A percentile compares a stretch with the other conserved stretches of the same genome.
Evolutionary conservation across 2,113 vertebrate species (phyloP).

Genomic region (Oreocharis arfaki): DNA sequence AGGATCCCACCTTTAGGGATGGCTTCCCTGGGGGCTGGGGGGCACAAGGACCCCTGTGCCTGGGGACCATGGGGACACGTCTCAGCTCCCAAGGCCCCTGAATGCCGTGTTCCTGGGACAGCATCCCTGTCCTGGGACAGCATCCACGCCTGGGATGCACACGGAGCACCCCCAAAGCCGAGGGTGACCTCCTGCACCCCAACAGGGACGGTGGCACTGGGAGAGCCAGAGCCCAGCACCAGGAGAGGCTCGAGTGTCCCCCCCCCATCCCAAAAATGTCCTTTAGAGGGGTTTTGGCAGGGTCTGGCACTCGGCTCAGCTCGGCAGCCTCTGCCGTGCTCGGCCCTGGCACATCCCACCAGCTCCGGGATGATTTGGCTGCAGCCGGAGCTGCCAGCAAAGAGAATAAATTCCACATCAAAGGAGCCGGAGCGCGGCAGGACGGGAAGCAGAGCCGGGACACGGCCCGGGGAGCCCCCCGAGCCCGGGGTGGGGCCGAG

Average conservation of each 20-base stretch:
- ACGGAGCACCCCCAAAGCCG: neutral
- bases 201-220: fast-evolving
- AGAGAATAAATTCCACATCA: neutral
- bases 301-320: neutral
- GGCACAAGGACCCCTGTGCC: fast-evolving
- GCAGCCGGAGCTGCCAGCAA: fast-evolving
- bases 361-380: neutral
- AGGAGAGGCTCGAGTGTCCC: neutral
- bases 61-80: fast-evolving
- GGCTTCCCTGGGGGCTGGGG: neutral
- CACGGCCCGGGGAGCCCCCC: neutral
- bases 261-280: neutral
- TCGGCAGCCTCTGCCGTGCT: neutral
- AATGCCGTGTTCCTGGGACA: neutral
- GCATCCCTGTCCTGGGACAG: neutral
- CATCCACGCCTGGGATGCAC: neutral
- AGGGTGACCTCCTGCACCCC: neutral
- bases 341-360: neutral
- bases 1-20: neutral
- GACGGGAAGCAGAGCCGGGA: neutral
- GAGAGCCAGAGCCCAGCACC: neutral
- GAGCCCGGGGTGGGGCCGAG: neutral
- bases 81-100: neutral
- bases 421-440: neutral
- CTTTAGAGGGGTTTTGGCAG: neutral